phyloP scores from a whole-genome alignment of 1,140 invertebrate genomes.

The Drosophila seguyi region DNA sequence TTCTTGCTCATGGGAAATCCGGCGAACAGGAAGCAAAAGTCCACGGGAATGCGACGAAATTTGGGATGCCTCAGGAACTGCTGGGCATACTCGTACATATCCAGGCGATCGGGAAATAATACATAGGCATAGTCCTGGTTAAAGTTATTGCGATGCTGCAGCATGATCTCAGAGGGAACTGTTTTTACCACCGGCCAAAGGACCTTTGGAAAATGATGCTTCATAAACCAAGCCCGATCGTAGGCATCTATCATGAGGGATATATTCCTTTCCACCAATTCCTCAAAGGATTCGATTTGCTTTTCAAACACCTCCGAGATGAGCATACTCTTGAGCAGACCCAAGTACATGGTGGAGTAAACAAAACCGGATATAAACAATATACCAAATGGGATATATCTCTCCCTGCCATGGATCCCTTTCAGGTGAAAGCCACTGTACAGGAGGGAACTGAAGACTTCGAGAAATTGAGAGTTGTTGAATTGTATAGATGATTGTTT shows the following conservation, averaged over 20 bases:
- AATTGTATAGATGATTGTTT: neutral
- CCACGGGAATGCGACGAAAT: constrained; percentile 36
- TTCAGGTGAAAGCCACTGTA: constrained; percentile 26
- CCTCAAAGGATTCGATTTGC: constrained; percentile 47
- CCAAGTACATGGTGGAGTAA: constrained; percentile 56
- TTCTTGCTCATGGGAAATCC: constrained; percentile 56
- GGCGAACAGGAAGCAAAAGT: constrained; percentile 43
- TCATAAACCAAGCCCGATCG: constrained; percentile 30
- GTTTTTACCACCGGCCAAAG: constrained; percentile 42
- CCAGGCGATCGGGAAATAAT: constrained; percentile 41
- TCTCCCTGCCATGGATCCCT: constrained; percentile 29
- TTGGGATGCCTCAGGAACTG: constrained; percentile 46
- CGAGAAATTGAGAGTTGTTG: constrained; percentile 20
- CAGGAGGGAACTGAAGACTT: constrained; percentile 53
- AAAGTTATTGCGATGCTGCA: constrained; percentile 35
- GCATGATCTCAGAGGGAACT: constrained; percentile 35
- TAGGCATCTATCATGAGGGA: constrained; percentile 49
- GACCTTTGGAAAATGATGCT: constrained; percentile 32
- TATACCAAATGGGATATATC: constrained; percentile 51
- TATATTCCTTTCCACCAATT: constrained; percentile 38
- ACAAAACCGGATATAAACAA: constrained; percentile 43
- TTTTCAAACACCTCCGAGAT: constrained; percentile 54
- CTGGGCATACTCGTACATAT: constrained; percentile 46
- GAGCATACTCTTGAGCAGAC: constrained; percentile 39
- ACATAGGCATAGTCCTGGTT: constrained; percentile 56